These are phyloP conservation scores for Stegastes partitus DNA, from an alignment of 2,113 vertebrate genomes.

Conservation along the genomic window DNA sequence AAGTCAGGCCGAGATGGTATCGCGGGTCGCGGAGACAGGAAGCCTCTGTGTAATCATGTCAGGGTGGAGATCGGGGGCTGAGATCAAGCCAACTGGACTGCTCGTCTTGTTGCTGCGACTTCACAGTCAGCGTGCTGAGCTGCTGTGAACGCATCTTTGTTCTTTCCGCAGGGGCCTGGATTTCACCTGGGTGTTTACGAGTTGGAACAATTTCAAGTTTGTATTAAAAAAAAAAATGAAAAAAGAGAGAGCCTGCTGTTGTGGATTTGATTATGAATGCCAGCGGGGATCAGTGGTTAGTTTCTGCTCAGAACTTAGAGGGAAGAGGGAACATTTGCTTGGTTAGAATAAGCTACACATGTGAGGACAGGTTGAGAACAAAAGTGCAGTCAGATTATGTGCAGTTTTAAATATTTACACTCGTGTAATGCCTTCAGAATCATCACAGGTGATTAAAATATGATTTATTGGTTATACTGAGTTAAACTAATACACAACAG, in stretches of 20 bases:
- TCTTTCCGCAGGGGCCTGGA: constrained; percentile 15
- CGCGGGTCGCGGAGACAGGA: constrained; percentile 80
- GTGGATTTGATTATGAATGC: constrained; percentile 16
- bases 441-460: constrained; percentile 55
- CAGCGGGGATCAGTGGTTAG: constrained; percentile 3
- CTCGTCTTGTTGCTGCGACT: constrained; percentile 50
- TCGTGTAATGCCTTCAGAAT: constrained; percentile 24
- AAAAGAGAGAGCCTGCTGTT: constrained; percentile 1
- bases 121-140: constrained; percentile 15
- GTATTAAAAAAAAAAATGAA: neutral
- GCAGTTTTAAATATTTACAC: constrained; percentile 6
- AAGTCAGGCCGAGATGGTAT: constrained; percentile 82
- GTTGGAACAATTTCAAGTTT: constrained; percentile 13
- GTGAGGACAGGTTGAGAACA: constrained; percentile 31
- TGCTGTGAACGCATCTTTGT: constrained; percentile 48
- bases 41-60: constrained; percentile 84
- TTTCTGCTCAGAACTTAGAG: constrained; percentile 13
- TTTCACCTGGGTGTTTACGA: constrained; percentile 50
- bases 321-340: constrained; percentile 4
- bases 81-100: constrained; percentile 61
- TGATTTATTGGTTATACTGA: constrained; percentile 38
- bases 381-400: constrained; percentile 24
- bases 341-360: constrained; percentile 24
- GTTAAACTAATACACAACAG: constrained; percentile 34
- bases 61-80: constrained; percentile 72